Evolutionary conservation across 2,113 vertebrate species (phyloP).

Genomic region (Sorex fumeus): DNA sequence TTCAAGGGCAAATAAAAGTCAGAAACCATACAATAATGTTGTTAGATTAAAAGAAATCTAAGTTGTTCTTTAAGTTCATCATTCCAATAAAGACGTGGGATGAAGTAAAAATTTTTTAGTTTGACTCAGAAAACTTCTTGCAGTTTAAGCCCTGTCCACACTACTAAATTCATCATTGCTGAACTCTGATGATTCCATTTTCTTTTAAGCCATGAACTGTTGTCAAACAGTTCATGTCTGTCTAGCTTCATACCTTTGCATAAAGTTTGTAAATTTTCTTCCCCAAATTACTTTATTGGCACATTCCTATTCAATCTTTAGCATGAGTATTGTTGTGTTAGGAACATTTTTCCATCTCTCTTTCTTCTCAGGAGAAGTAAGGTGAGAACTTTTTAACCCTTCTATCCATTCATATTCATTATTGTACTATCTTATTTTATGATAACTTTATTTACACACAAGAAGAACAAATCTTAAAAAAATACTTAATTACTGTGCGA

Average conservation of each 20-base stretch:
- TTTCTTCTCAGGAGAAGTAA: neutral
- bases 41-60: neutral
- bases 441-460: neutral
- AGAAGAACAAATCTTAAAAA: too few relatives aligned
- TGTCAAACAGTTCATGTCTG: neutral
- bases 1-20: neutral
- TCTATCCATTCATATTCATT: too few relatives aligned
- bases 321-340: neutral
- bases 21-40: neutral
- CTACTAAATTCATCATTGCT: neutral
- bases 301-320: neutral
- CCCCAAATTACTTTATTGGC: neutral
- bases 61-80: neutral
- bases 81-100: neutral
- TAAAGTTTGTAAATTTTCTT: conserved; percentile 29
- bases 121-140: neutral
- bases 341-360: neutral
- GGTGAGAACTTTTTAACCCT: neutral
- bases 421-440: neutral
- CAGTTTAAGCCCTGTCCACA: neutral
- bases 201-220: neutral
- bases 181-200: neutral
- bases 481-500: too few relatives aligned
- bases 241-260: neutral
- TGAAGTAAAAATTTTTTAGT: neutral